Percentiles rank a stretch among this genome's conserved stretches.
These are phyloP conservation scores for Prunella himalayana DNA, from an alignment of 2,113 vertebrate species.

Conservation along the genomic window DNA sequence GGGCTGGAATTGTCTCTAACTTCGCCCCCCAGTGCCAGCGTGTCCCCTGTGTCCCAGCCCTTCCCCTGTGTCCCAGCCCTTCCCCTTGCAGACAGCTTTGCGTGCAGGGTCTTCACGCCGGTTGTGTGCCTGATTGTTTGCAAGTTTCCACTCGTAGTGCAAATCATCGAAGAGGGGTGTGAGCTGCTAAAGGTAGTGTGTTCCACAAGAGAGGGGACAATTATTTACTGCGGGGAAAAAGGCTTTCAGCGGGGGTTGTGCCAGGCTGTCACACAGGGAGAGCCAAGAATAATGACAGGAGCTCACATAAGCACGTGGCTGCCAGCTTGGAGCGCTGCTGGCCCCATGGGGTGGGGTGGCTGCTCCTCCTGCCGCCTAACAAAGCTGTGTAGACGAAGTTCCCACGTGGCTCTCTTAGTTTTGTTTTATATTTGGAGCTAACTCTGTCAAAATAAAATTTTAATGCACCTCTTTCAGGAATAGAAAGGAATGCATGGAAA, in stretches of 20 bases:
- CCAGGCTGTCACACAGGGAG: rapidly evolving
- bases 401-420: not conserved
- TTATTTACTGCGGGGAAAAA: not conserved
- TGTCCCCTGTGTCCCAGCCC: too few species aligned
- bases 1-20: too few species aligned
- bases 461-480: not conserved
- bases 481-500: not conserved
- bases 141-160: rapidly evolving
- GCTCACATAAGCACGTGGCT: not conserved
- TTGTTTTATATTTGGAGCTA: not conserved
- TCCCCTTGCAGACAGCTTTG: not conserved
- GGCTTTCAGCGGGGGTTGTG: rapidly evolving
- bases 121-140: not conserved
- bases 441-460: not conserved
- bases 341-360: not conserved
- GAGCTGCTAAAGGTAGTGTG: not conserved
- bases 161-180: not conserved
- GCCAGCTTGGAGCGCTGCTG: not conserved
- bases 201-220: rapidly evolving
- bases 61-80: not conserved
- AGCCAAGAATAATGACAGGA: rapidly evolving
- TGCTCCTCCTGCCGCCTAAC: not conserved
- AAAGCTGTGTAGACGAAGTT: not conserved
- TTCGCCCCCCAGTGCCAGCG: not conserved
- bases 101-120: not conserved